Evolutionary conservation across 1,140 invertebrate species (phyloP), one percentile per base, ranked within the genome.

Genomic region (Monomorium pharaonis): DNA sequence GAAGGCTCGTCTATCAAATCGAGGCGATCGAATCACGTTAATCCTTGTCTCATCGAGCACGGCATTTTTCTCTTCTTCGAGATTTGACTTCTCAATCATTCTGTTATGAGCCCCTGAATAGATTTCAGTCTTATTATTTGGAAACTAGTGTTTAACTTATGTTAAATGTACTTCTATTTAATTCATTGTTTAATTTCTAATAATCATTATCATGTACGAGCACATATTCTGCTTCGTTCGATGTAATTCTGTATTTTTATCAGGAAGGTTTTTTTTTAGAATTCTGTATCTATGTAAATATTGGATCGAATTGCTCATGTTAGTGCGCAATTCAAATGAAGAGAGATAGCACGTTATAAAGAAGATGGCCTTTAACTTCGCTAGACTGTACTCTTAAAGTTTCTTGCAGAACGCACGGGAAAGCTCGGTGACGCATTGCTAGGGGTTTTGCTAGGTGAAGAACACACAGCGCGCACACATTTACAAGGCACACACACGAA

Each of bases 1-100:
- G 6, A 86, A 84, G 74, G 76, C 89, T 87, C 33, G 92, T 94
- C 89, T 87, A 93, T 94, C 93, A 94, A 92, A 78, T 86, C 60
- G 60, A 49, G 47, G 37, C 88, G 88, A 90, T 88, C 87, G 84
- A 87, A 88, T 91, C 85, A 72, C 67, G 69, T 74, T 89, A 88
- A 89, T 87, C 81, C 86, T 70, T 51, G 6, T 54, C 27, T 62
- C 49, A 86, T 88, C 70, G 54, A 58, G 16, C 65, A 51, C 65
- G 16, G 14, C 24, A 30, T 58, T 3, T 24, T 83, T 30, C 37
- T 56, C 30, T 12, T 42, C 16, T 37, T 75, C 6, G 10, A 27
- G 47, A 21, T 27, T 63, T 24, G 27, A 14, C 10, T 60, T 42
- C 14, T 84, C 4, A n/a, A 75, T 47, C 2, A 47, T 30, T 49